A percentile compares a stretch with the other conserved stretches of the same genome.
These are phyloP conservation scores for Mylabris sibirica DNA, from an alignment of 2,888 invertebrate species.

Conservation along the genomic window DNA sequence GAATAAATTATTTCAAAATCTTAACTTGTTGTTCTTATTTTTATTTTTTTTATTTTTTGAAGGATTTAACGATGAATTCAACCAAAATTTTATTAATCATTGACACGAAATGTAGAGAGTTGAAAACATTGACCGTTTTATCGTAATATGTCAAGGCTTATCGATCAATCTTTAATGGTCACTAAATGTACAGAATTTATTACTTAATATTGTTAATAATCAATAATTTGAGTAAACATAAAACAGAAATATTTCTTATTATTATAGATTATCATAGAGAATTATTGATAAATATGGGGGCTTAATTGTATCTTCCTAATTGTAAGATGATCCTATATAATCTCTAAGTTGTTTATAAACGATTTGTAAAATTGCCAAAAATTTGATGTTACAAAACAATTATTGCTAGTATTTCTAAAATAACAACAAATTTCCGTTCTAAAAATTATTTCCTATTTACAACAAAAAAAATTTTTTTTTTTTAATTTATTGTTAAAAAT, in stretches of 20 bases:
- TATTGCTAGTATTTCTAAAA: no score
- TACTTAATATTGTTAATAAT: slow-evolving; percentile 4
- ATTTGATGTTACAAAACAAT: neutral
- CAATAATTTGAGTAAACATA: neutral
- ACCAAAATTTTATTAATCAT: neutral
- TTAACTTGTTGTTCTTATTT: no score
- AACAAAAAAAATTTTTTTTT: no score
- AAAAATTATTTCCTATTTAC: neutral
- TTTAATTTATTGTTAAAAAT: neutral
- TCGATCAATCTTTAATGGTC: slow-evolving; percentile 21
- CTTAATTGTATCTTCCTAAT: no score
- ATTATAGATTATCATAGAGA: no score
- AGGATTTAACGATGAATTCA: no score
- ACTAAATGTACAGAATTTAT: neutral
- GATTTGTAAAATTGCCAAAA: neutral
- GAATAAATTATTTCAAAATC: neutral
- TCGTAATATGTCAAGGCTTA: slow-evolving; percentile 33
- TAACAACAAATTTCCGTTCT: no score
- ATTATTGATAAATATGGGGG: no score
- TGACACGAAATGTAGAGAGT: neutral
- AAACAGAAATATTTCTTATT: no score
- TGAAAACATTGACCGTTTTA: slow-evolving; percentile 34
- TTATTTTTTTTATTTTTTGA: no score
- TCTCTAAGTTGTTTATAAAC: neutral
- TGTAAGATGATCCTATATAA: no score